Percentiles rank a stretch among this genome's conserved stretches.
Conservation (phyloP, 2,113 vertebrate genomes). For the Coptodon bakossiorum region DNA sequence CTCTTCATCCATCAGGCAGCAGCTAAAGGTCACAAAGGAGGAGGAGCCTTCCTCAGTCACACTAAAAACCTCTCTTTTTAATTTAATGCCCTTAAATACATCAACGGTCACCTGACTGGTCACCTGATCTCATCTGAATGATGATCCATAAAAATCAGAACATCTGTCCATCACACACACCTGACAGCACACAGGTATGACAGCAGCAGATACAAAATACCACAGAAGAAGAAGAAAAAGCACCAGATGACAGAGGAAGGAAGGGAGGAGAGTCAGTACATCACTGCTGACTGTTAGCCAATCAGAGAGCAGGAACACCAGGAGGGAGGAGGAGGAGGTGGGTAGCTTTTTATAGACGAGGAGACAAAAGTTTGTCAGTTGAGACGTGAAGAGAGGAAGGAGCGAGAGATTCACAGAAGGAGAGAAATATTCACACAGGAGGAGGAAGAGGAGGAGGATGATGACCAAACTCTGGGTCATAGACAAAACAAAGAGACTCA, state of each 20-base stretch:
- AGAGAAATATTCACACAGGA: not conserved
- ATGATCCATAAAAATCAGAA: not conserved
- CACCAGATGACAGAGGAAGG: not conserved
- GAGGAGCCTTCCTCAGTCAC: not conserved
- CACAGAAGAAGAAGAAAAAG: not conserved
- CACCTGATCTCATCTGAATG: not conserved
- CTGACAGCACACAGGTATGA: not conserved
- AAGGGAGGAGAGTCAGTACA: not conserved
- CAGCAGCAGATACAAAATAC: not conserved
- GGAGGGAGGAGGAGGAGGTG: not conserved
- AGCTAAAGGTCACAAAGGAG: not conserved
- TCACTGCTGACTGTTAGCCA: not conserved
- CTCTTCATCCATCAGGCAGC: not conserved
- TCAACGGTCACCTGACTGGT: not conserved
- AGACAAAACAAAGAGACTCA: not conserved
- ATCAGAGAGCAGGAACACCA: not conserved
- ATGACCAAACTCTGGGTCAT: not conserved
- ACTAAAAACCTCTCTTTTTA: not conserved
- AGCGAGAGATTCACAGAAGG: not conserved
- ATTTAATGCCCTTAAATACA: not conserved
- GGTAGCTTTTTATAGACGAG: not conserved
- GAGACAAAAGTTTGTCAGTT: not conserved
- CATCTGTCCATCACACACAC: not conserved
- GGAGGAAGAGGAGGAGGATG: not conserved
- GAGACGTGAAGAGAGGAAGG: not conserved